Evolutionary conservation across 2,797 vertebrate genomes (phyloP).

Genomic region (Tenualosa thibaudeaui): DNA sequence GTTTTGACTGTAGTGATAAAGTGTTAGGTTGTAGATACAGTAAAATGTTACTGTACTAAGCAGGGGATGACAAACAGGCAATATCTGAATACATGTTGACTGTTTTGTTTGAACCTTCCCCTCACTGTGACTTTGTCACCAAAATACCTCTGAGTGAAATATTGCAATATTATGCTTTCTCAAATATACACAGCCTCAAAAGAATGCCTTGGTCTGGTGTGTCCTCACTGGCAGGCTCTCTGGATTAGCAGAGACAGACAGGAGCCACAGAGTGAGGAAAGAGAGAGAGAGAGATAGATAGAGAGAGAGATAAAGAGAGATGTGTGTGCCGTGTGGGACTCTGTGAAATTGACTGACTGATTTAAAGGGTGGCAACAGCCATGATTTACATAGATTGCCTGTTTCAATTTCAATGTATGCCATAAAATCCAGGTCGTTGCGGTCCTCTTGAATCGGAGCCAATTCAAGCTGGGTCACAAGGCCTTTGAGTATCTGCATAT

Average conservation of each 20-base stretch:
- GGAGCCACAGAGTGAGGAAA: not conserved
- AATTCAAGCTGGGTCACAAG: constrained; percentile 18
- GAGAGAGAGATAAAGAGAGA: not conserved
- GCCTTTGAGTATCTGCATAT: not conserved
- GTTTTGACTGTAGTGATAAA: no score
- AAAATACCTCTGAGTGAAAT: not conserved
- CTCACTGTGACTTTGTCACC: not conserved
- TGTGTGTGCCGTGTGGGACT: not conserved
- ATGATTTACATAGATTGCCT: constrained; percentile 36
- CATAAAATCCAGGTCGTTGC: constrained; percentile 19
- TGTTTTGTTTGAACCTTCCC: not conserved
- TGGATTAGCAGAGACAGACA: constrained; percentile 14
- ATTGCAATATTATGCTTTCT: not conserved
- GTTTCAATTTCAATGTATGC: constrained; percentile 32
- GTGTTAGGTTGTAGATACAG: no score
- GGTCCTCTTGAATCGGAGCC: constrained; percentile 21
- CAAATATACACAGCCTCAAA: not conserved
- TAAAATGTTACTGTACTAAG: no score
- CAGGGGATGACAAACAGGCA: no score
- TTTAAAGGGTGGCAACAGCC: constrained; percentile 38
- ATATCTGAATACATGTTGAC: no score
- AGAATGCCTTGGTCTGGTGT: not conserved
- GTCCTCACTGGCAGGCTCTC: not conserved
- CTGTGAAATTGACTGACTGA: constrained; percentile 27
- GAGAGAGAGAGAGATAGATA: not conserved